These are phyloP conservation scores for Diachrysia chrysitis DNA, from an alignment of 2,888 invertebrate genomes.

Conservation along the genomic window DNA sequence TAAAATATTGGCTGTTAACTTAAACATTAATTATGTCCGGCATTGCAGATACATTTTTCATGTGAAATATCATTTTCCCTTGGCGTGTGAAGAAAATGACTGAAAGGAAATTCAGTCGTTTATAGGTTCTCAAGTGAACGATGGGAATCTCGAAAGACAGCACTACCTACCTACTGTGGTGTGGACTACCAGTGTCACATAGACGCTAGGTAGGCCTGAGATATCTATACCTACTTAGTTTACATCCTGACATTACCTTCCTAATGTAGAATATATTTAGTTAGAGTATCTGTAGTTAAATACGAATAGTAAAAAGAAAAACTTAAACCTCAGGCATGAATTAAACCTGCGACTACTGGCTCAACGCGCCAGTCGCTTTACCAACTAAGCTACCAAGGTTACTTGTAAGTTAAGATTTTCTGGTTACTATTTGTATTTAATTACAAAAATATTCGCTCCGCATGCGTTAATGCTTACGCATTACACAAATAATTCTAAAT, in stretches of 20 bases:
- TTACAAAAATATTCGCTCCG: no score
- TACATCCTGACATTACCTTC: not conserved
- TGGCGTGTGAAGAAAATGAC: constrained; percentile 36
- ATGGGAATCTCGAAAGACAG: constrained; percentile 35
- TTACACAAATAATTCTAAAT: no score
- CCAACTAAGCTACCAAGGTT: no score
- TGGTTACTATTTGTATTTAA: no score
- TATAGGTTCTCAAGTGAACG: constrained; percentile 41
- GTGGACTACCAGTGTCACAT: constrained; percentile 39
- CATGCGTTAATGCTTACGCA: no score
- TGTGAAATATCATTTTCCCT: constrained; percentile 40
- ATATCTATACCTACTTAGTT: not conserved
- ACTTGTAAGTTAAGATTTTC: no score
- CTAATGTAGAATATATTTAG: no score
- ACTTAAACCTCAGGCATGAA: no score
- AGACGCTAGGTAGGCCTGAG: constrained; percentile 3
- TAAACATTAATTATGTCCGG: not conserved
- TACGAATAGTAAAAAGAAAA: no score
- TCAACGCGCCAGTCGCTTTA: no score
- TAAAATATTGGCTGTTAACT: not conserved
- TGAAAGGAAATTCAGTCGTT: constrained; percentile 41
- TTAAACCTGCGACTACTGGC: no score
- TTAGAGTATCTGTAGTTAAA: no score
- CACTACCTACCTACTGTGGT: constrained; percentile 46
- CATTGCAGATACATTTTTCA: not conserved